Base-by-base conservation (phyloP, 2,797 vertebrate genomes). In the Australoheros facetus region DNA sequence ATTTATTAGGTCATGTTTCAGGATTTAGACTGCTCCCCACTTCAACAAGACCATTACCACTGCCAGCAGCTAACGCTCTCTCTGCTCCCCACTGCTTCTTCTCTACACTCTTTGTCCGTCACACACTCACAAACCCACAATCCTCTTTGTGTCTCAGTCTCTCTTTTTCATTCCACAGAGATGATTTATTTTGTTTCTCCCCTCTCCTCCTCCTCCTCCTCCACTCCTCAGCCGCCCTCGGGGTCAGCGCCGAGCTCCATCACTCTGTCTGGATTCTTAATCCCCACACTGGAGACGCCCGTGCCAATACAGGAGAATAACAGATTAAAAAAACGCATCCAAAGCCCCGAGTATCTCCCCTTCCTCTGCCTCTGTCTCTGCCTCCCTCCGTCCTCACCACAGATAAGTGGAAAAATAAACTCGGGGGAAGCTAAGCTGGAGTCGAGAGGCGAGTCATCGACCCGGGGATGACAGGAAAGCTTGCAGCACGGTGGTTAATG, bases 261-360 rank as follows among this genome's bases (percentile, higher is more conserved):
- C 87, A 90, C 77, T 88, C 92, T 88, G 91, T 94, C 88, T 92
- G 73, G 82, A 87, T 87, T 83, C 85, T 87, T 94, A 94, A 94
- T 94, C 90, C 87, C 81, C 81, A 76, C 86, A 72, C 80, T 85
- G 89, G 90, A 91, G 90, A 91, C 83, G 80, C 87, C 85, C 73
- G 88, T 91, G 92, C 93, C 93, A 90, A 91, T 90, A 92, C 86
- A 75, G 87, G 81, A 84, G 85, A 92, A 88, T 88, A 91, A 91
- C 87, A 92, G 91, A 93, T 92, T 91, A 87, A 91, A 90, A 69
- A 90, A 91, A 87, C 37, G 56, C 79, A 85, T 78, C 81, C 79
- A 45, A 12, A 77, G 80, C 78, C 45, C 54, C 4, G 71, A 84
- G 81, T 83, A 77, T 85, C 87, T 83, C 78, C 75, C 53, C 26